Conservation (phyloP, 2,797 vertebrate genomes). For the Tenualosa thibaudeaui region DNA sequence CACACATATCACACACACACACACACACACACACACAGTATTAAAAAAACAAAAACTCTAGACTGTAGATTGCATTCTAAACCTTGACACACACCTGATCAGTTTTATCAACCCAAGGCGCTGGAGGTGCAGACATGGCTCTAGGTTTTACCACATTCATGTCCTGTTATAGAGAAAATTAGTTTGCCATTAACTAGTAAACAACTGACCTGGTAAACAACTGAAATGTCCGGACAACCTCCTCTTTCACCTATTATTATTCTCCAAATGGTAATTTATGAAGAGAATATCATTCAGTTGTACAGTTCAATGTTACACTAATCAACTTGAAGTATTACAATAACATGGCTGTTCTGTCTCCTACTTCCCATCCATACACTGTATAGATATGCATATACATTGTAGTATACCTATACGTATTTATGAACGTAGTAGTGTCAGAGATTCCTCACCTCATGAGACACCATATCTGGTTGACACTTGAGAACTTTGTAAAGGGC, state of each 20-base stretch:
- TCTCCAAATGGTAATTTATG: not conserved
- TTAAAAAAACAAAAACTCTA: not conserved
- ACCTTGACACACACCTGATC: not conserved
- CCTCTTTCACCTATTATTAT: not conserved
- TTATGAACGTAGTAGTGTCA: too few species aligned
- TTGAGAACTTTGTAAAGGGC: conserved; percentile 60
- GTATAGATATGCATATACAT: not conserved
- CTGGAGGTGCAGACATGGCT: not conserved
- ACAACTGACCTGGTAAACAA: not conserved
- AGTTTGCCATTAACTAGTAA: not conserved
- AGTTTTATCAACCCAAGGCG: not conserved
- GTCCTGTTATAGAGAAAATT: not conserved
- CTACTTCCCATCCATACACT: not conserved
- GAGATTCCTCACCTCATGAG: conserved; percentile 52
- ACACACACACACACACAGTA: not conserved
- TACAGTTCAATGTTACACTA: not conserved
- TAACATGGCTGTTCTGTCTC: not conserved
- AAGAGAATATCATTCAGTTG: not conserved
- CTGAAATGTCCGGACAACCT: not conserved
- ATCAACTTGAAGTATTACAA: not conserved
- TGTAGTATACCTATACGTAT: not conserved
- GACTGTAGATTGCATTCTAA: not conserved
- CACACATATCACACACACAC: not conserved
- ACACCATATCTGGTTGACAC: conserved; percentile 48
- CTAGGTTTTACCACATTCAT: not conserved